Conservation (phyloP, 1,140 invertebrate genomes). For the Paralvinella palmiformis region DNA sequence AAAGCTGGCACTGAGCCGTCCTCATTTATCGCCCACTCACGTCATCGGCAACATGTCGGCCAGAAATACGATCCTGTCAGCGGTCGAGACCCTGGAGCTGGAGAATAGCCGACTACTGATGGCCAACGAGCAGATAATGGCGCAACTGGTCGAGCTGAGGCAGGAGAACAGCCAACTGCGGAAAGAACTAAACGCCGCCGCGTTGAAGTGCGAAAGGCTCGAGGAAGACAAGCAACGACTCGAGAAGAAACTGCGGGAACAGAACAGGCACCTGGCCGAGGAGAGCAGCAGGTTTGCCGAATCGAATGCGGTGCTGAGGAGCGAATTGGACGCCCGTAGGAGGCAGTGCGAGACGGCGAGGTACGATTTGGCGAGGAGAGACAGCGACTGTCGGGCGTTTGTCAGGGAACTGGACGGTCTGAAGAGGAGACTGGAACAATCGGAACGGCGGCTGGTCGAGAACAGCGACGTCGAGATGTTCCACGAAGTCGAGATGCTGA, state of each 20-base stretch:
- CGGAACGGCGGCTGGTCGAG: not conserved
- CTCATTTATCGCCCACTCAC: too few species aligned
- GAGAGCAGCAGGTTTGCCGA: not conserved
- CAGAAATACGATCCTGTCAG: not conserved
- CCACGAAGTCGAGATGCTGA: not conserved
- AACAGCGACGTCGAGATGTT: constrained; percentile 3
- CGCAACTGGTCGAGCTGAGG: not conserved
- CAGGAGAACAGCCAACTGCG: not conserved
- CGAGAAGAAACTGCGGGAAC: not conserved
- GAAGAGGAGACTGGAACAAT: not conserved
- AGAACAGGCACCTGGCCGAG: not conserved
- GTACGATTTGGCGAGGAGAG: not conserved
- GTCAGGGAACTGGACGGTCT: not conserved
- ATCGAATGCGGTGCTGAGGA: not conserved
- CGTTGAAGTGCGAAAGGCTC: not conserved
- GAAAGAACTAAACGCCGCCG: not conserved
- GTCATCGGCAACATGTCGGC: too few species aligned
- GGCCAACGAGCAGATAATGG: not conserved
- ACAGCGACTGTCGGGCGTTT: too few species aligned
- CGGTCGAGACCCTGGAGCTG: not conserved
- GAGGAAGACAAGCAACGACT: not conserved
- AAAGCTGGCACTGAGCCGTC: too few species aligned
- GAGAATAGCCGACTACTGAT: not conserved
- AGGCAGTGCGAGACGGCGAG: not conserved
- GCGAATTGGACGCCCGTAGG: not conserved